A percentile compares a stretch with the other conserved stretches of the same genome.
These are phyloP conservation scores for Himalopsyche phryganea DNA, from an alignment of 1,140 invertebrate genomes.

Conservation along the genomic window DNA sequence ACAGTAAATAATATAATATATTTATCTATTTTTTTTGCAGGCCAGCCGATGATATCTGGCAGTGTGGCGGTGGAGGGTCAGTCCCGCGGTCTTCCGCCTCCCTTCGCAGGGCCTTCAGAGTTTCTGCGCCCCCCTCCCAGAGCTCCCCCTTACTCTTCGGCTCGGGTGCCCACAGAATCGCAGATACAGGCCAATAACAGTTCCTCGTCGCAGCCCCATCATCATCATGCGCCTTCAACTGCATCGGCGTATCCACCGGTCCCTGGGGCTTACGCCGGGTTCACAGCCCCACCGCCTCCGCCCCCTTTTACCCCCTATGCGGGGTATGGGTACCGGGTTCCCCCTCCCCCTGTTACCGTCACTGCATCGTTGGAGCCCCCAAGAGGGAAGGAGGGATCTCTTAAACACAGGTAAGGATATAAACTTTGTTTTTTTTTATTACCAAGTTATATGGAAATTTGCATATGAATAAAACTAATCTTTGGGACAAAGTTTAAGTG, in stretches of 20 bases:
- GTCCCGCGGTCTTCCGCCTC: conserved; percentile 43
- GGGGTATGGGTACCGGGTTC: conserved; percentile 15
- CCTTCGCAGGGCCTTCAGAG: conserved; percentile 43
- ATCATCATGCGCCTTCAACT: conserved; percentile 30
- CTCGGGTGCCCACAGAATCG: conserved; percentile 37
- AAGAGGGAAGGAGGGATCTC: conserved; percentile 28
- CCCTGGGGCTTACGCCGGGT: conserved; percentile 41
- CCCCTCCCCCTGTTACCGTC: conserved; percentile 25
- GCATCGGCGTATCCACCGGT: conserved; percentile 41
- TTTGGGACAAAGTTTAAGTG: too few species aligned
- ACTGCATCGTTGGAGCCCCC: neutral
- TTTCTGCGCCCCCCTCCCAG: conserved; percentile 49
- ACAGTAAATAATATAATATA: too few species aligned
- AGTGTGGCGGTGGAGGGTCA: conserved; percentile 52
- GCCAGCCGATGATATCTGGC: conserved; percentile 52
- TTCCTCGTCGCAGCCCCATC: conserved; percentile 29
- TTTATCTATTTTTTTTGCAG: conserved; percentile 36
- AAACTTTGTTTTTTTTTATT: neutral
- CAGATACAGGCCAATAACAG: neutral
- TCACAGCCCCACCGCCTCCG: conserved; percentile 40
- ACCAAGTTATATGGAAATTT: too few species aligned
- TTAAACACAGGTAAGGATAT: conserved; percentile 24
- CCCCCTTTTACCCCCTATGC: conserved; percentile 37
- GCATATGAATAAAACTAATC: too few species aligned
- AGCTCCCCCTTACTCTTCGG: conserved; percentile 43